Conservation (phyloP, 2,888 invertebrate species). For the Amblyjoppa fuscipennis region DNA sequence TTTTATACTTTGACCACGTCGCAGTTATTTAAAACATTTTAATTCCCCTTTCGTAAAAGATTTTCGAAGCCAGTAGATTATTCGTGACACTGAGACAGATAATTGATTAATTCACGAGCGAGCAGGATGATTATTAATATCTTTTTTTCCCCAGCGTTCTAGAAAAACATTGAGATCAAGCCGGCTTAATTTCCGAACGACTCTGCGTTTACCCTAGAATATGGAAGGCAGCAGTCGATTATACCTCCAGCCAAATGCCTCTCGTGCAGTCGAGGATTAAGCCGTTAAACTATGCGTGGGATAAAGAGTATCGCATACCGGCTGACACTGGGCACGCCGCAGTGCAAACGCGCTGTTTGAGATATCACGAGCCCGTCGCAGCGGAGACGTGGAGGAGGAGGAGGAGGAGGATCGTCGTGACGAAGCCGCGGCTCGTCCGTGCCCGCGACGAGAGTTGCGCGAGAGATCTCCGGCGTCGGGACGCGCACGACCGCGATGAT, state of each 20-base stretch:
- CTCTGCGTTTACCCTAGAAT: background rate
- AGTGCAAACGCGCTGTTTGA: conserved; percentile 12
- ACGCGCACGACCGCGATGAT: conserved; percentile 62
- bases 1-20: too few species aligned
- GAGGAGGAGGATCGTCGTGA: conserved; percentile 17
- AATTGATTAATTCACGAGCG: too few species aligned
- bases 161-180: background rate
- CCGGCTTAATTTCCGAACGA: background rate
- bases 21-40: too few species aligned
- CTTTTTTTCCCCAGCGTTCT: background rate
- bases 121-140: too few species aligned
- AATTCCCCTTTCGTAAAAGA: background rate
- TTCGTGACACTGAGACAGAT: background rate
- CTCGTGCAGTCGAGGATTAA: conserved; percentile 48
- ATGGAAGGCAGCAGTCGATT: conserved; percentile 13
- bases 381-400: conserved; percentile 43
- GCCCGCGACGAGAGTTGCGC: conserved; percentile 20
- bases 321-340: background rate
- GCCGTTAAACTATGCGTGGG: conserved; percentile 61
- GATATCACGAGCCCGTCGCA: conserved; percentile 58
- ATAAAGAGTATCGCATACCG: conserved; percentile 24
- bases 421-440: conserved; percentile 24
- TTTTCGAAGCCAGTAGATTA: background rate
- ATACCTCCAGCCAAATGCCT: conserved; percentile 27
- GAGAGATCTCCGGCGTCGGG: conserved; percentile 54